Percentiles rank a stretch among this genome's conserved stretches.
Evolutionary conservation across 2,797 vertebrate genomes (phyloP).

Genomic region (Macroramphosus scolopax): DNA sequence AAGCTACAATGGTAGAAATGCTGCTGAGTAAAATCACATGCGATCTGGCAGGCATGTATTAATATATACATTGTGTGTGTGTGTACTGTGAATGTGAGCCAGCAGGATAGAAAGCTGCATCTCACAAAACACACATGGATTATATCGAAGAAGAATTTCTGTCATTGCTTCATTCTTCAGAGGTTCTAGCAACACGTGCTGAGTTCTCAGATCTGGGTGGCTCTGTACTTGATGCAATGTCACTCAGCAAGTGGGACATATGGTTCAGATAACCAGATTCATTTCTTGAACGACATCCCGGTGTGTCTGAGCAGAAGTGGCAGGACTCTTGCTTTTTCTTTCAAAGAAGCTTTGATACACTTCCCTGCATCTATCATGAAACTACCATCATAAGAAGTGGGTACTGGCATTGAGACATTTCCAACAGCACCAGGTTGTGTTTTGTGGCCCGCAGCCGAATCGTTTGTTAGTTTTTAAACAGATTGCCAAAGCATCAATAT

Average conservation of each 20-base stretch:
- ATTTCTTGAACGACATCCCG: constrained; percentile 18
- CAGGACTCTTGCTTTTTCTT: constrained; percentile 6
- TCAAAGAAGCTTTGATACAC: constrained; percentile 13
- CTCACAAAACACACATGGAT: constrained; percentile 17
- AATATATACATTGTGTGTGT: constrained; percentile 4
- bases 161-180: constrained; percentile 27
- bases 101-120: constrained; percentile 27
- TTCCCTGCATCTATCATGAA: constrained; percentile 17
- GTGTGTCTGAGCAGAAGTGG: constrained; percentile 10
- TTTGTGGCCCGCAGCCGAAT: constrained; percentile 23
- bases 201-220: constrained; percentile 40
- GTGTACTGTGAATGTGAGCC: constrained; percentile 11
- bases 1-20: constrained; percentile 14
- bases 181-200: constrained; percentile 17
- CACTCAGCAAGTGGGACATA: constrained; percentile 20
- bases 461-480: constrained; percentile 13
- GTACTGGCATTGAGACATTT: constrained; percentile 11
- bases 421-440: constrained; percentile 10
- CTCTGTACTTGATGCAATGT: constrained; percentile 20
- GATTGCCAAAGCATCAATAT: constrained; percentile 2
- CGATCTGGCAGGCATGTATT: constrained; percentile 17
- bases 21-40: constrained; percentile 17
- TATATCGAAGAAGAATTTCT: constrained; percentile 13
- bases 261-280: constrained; percentile 25
- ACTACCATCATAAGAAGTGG: constrained; percentile 19